These are phyloP conservation scores for Cryptomyrus ogoouensis DNA, from an alignment of 2,113 vertebrate species.

Conservation along the genomic window DNA sequence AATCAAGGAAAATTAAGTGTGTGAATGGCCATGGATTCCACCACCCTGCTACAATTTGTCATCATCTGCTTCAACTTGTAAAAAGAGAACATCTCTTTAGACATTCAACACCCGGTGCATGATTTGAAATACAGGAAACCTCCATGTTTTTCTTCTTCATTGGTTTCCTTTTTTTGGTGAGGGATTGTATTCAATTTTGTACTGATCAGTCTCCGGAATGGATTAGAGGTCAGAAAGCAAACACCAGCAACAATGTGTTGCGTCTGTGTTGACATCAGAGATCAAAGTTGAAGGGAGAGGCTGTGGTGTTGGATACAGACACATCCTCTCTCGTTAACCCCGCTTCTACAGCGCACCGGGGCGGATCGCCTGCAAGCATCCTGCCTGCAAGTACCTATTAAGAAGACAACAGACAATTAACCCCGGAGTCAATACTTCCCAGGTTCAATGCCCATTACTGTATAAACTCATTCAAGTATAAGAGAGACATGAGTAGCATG, in stretches of 20 bases:
- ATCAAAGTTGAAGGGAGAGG: background rate
- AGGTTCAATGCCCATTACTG: constrained; percentile 49
- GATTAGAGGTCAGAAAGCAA: background rate
- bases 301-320: background rate
- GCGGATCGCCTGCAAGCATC: background rate
- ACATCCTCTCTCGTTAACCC: constrained; percentile 10
- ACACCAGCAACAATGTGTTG: background rate
- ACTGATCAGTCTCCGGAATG: background rate
- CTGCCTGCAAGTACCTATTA: constrained; percentile 42
- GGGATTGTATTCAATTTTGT: background rate
- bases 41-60: background rate
- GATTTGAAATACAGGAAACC: background rate
- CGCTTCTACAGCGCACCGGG: background rate
- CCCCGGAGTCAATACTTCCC: constrained; percentile 52
- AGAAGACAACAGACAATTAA: constrained; percentile 65
- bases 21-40: background rate
- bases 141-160: background rate
- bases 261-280: background rate
- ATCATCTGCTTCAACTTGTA: background rate
- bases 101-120: background rate
- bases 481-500: constrained; percentile 11
- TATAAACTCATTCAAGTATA: constrained; percentile 48
- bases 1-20: background rate
- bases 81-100: background rate
- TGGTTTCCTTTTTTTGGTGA: background rate